Base-by-base conservation (phyloP, 2,113 vertebrate genomes). In the Pundamilia nyererei region DNA sequence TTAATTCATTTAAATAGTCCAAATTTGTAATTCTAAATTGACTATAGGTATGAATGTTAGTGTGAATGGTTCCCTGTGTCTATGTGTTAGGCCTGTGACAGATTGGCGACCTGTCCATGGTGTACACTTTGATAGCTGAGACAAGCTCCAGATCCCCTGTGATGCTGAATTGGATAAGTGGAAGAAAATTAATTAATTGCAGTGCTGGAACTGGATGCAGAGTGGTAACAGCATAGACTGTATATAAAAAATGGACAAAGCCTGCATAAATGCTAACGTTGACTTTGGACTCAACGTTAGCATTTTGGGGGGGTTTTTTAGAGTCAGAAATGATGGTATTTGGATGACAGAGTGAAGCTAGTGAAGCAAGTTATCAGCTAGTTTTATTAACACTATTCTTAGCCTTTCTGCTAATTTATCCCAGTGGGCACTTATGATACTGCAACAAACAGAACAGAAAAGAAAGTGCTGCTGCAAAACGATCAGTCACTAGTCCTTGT, bases 281-380 rank as follows among this genome's bases (percentile, higher is more conserved):
- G 38, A 42, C 9, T 70, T 70, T 70, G 12, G 0, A 70, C 38
- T 26, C 38, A 45, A 15, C 2, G 3, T 70, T 26, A 42, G 65
- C 38, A 42, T 4, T 70, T 70, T 21, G 33, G 33, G 11, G 11
- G 0, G 0, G 26, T 0, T 40, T 68, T 70, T 70, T 70, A 40
- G 65, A 70, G 35, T 70, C 35, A 0, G 62, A 70, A 24, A 3
- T 42, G 2, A 42, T 70, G n/a, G 3, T 42, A 70, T 42, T 24
- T 42, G 38, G 38, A 42, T 24, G 38, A 42, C 13, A 42, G 38
- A 70, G 2, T 42, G 65, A 29, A 58, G 55, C 55, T 6, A 54
- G 21, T 24, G 51, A 62, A 38, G 17, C 31, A 35, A n/a, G 33
- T 38, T 38, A 38, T 21, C n/a, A 42, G 35, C n/a, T 40, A 65